These are phyloP conservation scores for Oncorhynchus gorbuscha DNA, from an alignment of 2,113 vertebrate genomes.

Conservation along the genomic window DNA sequence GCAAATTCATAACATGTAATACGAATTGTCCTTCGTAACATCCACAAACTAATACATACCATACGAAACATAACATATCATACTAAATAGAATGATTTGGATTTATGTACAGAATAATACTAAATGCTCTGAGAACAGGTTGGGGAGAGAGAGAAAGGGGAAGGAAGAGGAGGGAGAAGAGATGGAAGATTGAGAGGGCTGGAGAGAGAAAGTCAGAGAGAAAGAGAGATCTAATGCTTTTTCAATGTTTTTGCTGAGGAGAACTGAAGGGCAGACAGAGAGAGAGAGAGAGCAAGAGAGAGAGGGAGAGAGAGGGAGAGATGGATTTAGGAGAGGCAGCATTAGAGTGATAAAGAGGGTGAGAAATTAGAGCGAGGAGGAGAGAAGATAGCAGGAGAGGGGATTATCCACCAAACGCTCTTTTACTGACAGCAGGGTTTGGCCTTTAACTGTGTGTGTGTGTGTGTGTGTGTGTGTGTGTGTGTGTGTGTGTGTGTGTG, in stretches of 20 bases:
- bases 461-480: slow-evolving; percentile 1
- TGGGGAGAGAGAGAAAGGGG: not conserved
- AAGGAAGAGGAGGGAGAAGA: not conserved
- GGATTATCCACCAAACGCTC: slow-evolving; percentile 34
- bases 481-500: not conserved
- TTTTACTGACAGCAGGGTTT: slow-evolving; percentile 40
- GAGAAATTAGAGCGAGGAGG: slow-evolving; percentile 33
- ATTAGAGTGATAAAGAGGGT: slow-evolving; percentile 20
- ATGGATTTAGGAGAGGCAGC: slow-evolving; percentile 10
- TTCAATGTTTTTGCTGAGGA: not conserved
- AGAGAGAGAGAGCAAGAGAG: slow-evolving; percentile 1
- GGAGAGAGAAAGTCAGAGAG: not conserved
- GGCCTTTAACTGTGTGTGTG: slow-evolving; percentile 27
- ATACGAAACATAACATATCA: no score
- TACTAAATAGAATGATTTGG: no score
- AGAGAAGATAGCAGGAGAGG: slow-evolving; percentile 23
- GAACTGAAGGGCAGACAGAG: slow-evolving; percentile 41
- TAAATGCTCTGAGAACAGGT: no score
- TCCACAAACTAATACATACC: no score
- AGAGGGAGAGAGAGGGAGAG: slow-evolving; percentile 23
- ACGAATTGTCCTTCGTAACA: no score
- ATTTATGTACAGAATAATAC: no score
- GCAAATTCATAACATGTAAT: no score
- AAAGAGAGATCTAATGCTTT: not conserved
- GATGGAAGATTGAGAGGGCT: slow-evolving; percentile 25